A percentile compares a stretch with the other conserved stretches of the same genome.
Conservation (phyloP, 2,797 vertebrate species). For the Cottoperca gobio region DNA sequence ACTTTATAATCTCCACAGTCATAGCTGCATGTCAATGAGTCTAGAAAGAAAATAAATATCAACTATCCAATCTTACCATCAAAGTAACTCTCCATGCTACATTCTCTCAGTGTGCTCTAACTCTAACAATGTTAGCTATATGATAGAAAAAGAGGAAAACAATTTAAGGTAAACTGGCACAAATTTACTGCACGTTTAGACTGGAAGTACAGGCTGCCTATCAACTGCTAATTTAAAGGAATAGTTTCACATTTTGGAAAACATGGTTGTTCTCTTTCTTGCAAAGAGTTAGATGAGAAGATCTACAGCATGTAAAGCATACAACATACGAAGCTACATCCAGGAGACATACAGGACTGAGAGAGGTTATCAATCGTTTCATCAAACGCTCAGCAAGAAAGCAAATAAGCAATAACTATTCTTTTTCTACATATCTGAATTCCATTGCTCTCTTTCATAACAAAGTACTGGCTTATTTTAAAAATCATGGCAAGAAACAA, state of each 20-base stretch:
- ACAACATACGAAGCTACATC: background rate
- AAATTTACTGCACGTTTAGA: background rate
- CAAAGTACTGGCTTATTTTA: background rate
- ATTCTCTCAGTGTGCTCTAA: background rate
- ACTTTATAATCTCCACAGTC: background rate
- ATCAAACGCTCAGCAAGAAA: background rate
- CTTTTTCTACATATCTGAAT: background rate
- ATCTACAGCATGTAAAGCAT: no score
- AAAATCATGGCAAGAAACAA: background rate
- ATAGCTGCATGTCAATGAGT: background rate
- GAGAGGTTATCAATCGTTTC: background rate
- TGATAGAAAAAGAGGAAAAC: background rate
- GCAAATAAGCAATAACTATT: background rate
- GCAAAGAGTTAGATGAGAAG: background rate
- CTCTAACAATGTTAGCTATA: background rate
- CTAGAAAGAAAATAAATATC: background rate
- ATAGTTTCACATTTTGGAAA: background rate
- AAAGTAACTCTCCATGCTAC: background rate
- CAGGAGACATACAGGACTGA: background rate
- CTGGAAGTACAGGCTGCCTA: background rate
- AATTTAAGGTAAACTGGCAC: background rate
- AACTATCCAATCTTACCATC: background rate
- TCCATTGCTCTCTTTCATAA: background rate
- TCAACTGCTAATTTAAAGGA: background rate
- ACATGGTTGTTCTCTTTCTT: background rate